These are phyloP conservation scores for Chionomys nivalis DNA, from an alignment of 2,113 vertebrate genomes.

Conservation along the genomic window DNA sequence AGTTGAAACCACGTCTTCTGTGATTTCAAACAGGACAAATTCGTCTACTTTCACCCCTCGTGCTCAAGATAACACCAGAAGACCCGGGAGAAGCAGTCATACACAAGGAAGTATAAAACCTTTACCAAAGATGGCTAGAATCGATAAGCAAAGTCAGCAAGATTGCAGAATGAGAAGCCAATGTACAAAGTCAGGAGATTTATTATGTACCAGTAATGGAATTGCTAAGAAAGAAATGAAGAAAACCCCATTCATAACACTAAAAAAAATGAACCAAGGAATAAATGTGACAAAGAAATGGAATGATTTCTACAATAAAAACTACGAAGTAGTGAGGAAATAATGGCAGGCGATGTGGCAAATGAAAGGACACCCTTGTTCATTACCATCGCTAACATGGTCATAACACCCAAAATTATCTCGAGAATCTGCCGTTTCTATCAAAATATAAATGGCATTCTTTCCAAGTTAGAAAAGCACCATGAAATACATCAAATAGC, in stretches of 20 bases:
- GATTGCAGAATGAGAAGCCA: background rate
- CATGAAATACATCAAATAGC: background rate
- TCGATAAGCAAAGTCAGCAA: background rate
- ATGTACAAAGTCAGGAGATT: background rate
- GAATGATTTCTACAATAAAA: background rate
- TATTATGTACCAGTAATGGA: background rate
- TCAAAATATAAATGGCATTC: background rate
- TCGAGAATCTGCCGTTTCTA: background rate
- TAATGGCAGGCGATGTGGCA: background rate
- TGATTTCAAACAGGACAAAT: background rate
- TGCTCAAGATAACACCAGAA: background rate
- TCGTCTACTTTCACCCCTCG: background rate
- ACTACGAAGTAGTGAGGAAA: background rate
- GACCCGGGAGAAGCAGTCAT: background rate
- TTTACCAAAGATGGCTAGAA: background rate
- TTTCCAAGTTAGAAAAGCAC: background rate
- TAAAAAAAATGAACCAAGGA: background rate
- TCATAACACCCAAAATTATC: background rate
- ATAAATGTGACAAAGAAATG: background rate
- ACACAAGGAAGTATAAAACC: background rate
- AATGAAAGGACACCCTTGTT: background rate
- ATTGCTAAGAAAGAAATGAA: background rate
- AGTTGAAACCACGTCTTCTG: background rate
- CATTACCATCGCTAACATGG: background rate
- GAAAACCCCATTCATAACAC: background rate